Evolutionary conservation across 1,140 invertebrate genomes (phyloP), one percentile per base, ranked within the genome.

Genomic region (Cyclargus thomasi): DNA sequence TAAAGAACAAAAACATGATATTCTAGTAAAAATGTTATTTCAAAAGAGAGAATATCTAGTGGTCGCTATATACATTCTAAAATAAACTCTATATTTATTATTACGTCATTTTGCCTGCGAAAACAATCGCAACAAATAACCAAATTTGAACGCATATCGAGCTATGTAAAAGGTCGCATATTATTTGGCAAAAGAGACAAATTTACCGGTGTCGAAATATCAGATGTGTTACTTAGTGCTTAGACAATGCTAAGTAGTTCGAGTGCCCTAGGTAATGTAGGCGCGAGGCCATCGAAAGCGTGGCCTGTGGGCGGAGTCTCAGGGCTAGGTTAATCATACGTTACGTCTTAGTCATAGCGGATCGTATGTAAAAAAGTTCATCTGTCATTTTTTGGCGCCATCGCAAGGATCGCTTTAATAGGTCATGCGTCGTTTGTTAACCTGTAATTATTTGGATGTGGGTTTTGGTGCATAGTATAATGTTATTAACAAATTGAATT

Each of bases 291-390:
- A 59, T 59, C 20, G 55, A 59, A 59, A 59, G 55, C 55, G 17
- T 59, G 55, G 20, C 20, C 20, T 11, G 55, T 59, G 55, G 55
- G 55, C 55, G 55, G 17, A 10, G 55, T 18, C 20, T 59, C 55
- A 59, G 55, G 55, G 55, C 55, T 21, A 20, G 55, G 55, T 20
- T 59, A 59, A 59, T 59, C n/a, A 59, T 59, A 59, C 55, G 55
- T 59, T 59, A 59, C 18, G 18, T 17, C 55, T 59, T 59, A 59
- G 55, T 59, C 55, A 59, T 59, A 59, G 29, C 29, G 5, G 18
- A 20, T n/a, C 18, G 17, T 7, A n/a, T 47, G 18, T 59, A 59
- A 59, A 59, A 57, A 59, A 59, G 18, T 11, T 47, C 39, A 59
- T 20, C 55, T 59, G 55, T 59, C 20, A 20, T 59, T 59, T n/a